These are phyloP conservation scores for Myiotriccus ornatus DNA, from an alignment of 2,797 vertebrate species.

Conservation along the genomic window DNA sequence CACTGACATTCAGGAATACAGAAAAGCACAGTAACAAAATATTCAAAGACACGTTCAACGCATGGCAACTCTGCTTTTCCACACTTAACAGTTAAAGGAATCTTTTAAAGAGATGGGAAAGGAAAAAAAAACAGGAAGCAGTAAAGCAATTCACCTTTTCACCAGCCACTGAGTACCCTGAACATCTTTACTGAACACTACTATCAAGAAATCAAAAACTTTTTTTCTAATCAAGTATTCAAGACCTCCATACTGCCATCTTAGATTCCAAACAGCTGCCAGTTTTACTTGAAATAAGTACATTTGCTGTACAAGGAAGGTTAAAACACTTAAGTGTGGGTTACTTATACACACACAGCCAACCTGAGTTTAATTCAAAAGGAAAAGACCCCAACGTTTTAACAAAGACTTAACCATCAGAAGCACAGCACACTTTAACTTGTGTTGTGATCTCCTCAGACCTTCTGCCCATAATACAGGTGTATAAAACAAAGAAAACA, in stretches of 20 bases:
- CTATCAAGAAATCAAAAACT: neutral
- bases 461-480: neutral
- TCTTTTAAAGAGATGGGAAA: neutral
- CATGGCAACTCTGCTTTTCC: neutral
- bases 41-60: neutral
- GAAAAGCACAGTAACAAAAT: neutral
- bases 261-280: neutral
- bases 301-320: neutral
- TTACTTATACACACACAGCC: neutral
- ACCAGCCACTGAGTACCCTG: neutral
- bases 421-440: neutral
- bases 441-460: neutral
- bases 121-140: neutral
- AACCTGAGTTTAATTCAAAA: neutral
- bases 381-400: fast-evolving
- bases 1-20: neutral
- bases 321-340: neutral
- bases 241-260: neutral
- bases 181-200: neutral
- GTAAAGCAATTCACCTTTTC: neutral
- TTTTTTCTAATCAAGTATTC: neutral
- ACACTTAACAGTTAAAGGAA: neutral
- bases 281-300: neutral
- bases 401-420: neutral
- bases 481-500: neutral